Evolutionary conservation across 2,113 vertebrate species (phyloP).

Genomic region (Tor tambroides): DNA sequence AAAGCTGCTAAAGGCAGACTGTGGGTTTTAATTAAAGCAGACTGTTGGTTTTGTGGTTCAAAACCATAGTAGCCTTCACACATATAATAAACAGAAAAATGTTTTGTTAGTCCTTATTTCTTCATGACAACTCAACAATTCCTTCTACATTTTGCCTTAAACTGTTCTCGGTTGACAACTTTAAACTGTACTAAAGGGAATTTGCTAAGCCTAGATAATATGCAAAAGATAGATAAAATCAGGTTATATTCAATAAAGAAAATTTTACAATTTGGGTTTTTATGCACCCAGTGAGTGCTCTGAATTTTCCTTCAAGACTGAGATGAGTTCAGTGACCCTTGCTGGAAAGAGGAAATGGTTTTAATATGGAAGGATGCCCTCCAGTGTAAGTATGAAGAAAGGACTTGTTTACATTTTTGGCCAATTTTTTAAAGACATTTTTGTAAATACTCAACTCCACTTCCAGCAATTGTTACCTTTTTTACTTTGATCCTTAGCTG

Average conservation of each 20-base stretch:
- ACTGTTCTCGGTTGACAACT: not conserved
- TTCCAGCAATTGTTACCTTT: not conserved
- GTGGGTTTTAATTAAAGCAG: not conserved
- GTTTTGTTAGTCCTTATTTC: not conserved
- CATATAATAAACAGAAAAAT: not conserved
- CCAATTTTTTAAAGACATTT: not conserved
- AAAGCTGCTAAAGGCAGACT: not conserved
- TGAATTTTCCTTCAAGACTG: not conserved
- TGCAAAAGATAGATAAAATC: no score
- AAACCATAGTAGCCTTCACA: not conserved
- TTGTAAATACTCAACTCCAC: not conserved
- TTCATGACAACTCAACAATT: not conserved
- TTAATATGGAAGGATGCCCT: constrained; percentile 13
- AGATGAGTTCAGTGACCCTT: not conserved
- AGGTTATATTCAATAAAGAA: not conserved
- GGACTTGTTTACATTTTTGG: not conserved
- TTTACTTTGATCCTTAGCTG: not conserved
- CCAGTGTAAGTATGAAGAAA: not conserved
- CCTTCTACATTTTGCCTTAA: not conserved
- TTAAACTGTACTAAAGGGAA: not conserved
- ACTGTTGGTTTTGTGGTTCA: not conserved
- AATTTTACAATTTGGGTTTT: not conserved
- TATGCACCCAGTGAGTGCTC: not conserved
- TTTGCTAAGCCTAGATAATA: not conserved
- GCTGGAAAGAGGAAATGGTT: not conserved